A percentile compares a stretch with the other conserved stretches of the same genome.
Conservation (phyloP, 1,140 invertebrate species). For the Zophobas atratus region DNA sequence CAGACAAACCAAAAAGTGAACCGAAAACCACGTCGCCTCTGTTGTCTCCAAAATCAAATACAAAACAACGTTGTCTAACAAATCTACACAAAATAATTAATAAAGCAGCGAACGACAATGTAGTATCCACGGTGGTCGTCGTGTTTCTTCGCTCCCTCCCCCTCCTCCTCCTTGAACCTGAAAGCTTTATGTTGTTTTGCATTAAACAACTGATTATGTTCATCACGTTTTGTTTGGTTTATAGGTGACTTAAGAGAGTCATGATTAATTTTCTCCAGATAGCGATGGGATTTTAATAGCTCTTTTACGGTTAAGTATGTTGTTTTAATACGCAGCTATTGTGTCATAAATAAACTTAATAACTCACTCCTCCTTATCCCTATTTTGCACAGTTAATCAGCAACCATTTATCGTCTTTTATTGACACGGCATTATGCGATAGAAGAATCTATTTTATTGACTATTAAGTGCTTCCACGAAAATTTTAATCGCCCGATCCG, state of each 20-base stretch:
- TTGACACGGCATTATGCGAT: neutral
- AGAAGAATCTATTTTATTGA: too few relatives aligned
- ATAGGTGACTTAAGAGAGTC: conserved; percentile 59
- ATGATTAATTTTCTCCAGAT: conserved; percentile 65
- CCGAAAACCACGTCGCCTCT: too few relatives aligned
- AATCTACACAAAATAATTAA: too few relatives aligned
- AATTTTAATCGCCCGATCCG: neutral
- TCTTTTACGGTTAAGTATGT: conserved; percentile 64
- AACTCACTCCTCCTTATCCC: conserved; percentile 49
- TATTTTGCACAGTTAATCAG: neutral
- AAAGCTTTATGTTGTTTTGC: conserved; percentile 66
- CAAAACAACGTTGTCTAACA: too few relatives aligned
- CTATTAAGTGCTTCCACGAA: too few relatives aligned
- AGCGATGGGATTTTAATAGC: conserved; percentile 65
- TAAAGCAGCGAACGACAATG: too few relatives aligned
- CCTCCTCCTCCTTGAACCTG: conserved; percentile 58
- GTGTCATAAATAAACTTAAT: conserved; percentile 61
- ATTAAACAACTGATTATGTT: conserved; percentile 65
- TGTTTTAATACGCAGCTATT: conserved; percentile 61
- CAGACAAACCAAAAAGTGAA: too few relatives aligned
- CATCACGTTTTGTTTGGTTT: conserved; percentile 62
- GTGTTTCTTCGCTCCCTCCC: conserved; percentile 21
- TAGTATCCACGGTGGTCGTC: neutral
- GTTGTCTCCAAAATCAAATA: too few relatives aligned
- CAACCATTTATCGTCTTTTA: neutral